Evolutionary conservation across 2,888 invertebrate species (phyloP).

Genomic region (Alitta virens): DNA sequence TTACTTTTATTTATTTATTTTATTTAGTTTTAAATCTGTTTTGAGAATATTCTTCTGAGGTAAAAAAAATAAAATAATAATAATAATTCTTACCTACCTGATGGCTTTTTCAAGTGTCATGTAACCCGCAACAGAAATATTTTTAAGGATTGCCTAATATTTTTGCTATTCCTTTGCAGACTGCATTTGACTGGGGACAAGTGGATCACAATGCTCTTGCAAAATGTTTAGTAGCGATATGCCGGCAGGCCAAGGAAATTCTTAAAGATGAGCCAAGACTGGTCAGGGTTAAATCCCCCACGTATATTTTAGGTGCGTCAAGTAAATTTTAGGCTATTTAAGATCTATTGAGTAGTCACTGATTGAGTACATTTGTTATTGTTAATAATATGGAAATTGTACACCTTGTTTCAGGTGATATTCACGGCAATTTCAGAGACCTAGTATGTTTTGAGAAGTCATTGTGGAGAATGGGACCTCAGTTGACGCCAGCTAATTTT

Average conservation of each 20-base stretch:
- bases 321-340: too few relatives aligned
- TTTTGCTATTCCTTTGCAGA: slow-evolving; percentile 31
- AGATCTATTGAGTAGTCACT: too few relatives aligned
- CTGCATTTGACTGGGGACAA: slow-evolving; percentile 55
- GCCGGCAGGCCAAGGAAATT: slow-evolving; percentile 64
- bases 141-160: background rate
- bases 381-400: too few relatives aligned
- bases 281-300: slow-evolving; percentile 62
- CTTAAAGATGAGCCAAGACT: slow-evolving; percentile 62
- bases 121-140: too few relatives aligned
- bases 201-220: slow-evolving; percentile 59
- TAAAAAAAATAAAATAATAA: background rate
- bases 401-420: slow-evolving; percentile 62
- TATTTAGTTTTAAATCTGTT: background rate
- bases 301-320: slow-evolving; percentile 62
- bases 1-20: background rate
- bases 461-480: slow-evolving; percentile 70
- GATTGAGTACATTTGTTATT: too few relatives aligned
- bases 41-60: too few relatives aligned
- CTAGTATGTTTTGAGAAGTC: slow-evolving; percentile 69
- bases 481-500: slow-evolving; percentile 66
- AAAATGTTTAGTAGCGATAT: slow-evolving; percentile 61
- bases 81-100: background rate
- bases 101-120: too few relatives aligned
- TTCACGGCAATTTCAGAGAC: slow-evolving; percentile 73